Conservation (phyloP, 2,113 vertebrate species). For the Dermatemys mawii region DNA sequence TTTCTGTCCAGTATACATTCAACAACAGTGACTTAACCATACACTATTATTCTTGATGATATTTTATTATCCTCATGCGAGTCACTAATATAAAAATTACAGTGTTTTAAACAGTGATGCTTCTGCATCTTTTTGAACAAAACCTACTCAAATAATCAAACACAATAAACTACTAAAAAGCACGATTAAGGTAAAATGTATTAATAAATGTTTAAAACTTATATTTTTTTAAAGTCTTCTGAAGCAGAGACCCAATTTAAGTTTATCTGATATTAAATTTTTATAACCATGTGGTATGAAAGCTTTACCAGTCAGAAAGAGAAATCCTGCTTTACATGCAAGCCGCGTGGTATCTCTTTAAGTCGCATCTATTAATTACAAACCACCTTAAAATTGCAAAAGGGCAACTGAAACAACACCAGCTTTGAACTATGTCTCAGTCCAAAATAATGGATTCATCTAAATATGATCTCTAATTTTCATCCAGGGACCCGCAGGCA, state of each 20-base stretch:
- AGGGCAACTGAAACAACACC: conserved; percentile 35
- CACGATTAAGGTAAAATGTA: conserved; percentile 54
- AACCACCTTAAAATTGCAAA: conserved; percentile 33
- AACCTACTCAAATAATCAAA: conserved; percentile 59
- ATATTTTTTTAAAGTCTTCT: conserved; percentile 39
- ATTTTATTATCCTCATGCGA: conserved; percentile 23
- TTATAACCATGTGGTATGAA: conserved; percentile 57
- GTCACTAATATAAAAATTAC: conserved; percentile 38
- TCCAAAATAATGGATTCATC: conserved; percentile 53
- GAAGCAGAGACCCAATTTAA: conserved; percentile 35
- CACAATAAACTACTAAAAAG: conserved; percentile 44
- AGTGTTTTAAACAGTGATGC: conserved; percentile 37
- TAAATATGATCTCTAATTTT: conserved; percentile 11
- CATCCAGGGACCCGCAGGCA: conserved; percentile 16
- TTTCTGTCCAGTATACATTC: conserved; percentile 58
- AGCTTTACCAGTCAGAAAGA: conserved; percentile 43
- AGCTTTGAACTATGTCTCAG: conserved; percentile 17
- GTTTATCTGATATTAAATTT: conserved; percentile 51
- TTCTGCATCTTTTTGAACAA: conserved; percentile 35
- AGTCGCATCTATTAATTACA: conserved; percentile 43
- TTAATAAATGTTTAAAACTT: conserved; percentile 70
- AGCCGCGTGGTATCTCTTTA: conserved; percentile 44
- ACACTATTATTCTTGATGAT: conserved; percentile 33
- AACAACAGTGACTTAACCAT: conserved; percentile 56
- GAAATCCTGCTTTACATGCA: conserved; percentile 12